Evolutionary conservation across 2,797 vertebrate genomes (phyloP).

Genomic region (Graptemys geographica): DNA sequence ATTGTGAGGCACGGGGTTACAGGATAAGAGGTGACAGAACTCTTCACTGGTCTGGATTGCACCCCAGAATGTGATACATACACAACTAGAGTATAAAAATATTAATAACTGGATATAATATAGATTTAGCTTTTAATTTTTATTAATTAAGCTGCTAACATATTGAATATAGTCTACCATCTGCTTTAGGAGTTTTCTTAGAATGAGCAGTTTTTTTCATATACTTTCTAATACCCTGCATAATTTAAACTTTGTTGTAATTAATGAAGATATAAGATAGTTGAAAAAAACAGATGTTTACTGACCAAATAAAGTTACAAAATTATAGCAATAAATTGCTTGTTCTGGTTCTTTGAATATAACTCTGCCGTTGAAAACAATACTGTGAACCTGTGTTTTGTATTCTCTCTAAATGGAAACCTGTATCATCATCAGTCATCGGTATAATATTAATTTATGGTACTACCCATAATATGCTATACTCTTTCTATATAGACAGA

Average conservation of each 20-base stretch:
- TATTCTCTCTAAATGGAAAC: not conserved
- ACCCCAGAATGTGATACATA: not conserved
- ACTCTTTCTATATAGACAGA: not conserved
- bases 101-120: not conserved
- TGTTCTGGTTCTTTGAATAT: not conserved
- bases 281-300: not conserved
- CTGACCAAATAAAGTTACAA: not conserved
- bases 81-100: not conserved
- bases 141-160: not conserved
- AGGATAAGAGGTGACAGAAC: not conserved
- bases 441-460: not conserved
- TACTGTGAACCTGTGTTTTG: not conserved
- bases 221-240: not conserved
- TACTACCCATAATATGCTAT: not conserved
- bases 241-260: not conserved
- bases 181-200: not conserved
- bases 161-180: not conserved
- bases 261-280: not conserved
- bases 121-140: not conserved
- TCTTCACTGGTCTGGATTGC: not conserved
- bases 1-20: not conserved
- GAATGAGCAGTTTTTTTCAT: not conserved
- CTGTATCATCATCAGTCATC: not conserved
- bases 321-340: not conserved
- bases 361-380: not conserved